Evolutionary conservation across 1,140 invertebrate genomes (phyloP).

Genomic region (Lithobius niger): DNA sequence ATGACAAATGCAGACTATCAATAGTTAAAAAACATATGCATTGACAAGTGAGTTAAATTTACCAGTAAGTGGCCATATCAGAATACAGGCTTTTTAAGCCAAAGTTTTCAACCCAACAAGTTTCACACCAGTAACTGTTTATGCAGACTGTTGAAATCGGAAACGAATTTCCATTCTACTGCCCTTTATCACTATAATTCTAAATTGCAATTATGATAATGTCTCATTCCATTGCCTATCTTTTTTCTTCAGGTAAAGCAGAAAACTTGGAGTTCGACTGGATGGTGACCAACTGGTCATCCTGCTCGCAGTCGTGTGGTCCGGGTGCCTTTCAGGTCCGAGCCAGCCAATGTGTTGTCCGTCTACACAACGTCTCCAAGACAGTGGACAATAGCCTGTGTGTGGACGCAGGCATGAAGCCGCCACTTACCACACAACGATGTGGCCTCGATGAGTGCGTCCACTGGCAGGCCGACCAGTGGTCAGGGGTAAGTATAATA

Average conservation of each 20-base stretch:
- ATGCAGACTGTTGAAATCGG: too few relatives aligned
- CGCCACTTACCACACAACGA: constrained; percentile 47
- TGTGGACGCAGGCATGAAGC: constrained; percentile 48
- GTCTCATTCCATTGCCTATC: too few relatives aligned
- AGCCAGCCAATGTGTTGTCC: constrained; percentile 53
- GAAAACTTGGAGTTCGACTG: constrained; percentile 52
- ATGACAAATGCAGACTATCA: too few relatives aligned
- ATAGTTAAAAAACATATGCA: too few relatives aligned
- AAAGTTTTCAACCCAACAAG: too few relatives aligned
- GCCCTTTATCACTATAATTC: too few relatives aligned
- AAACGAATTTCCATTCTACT: too few relatives aligned
- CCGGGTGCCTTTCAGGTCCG: constrained; percentile 56
- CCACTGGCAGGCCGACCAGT: constrained; percentile 52
- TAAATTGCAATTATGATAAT: too few relatives aligned
- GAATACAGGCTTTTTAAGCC: too few relatives aligned
- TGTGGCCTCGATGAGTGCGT: constrained; percentile 56
- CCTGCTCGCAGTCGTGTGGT: constrained; percentile 74
- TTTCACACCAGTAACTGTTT: too few relatives aligned
- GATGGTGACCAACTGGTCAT: constrained; percentile 66
- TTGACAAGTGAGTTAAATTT: too few relatives aligned
- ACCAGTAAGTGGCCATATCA: too few relatives aligned
- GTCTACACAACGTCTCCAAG: constrained; percentile 39
- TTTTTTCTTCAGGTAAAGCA: constrained; percentile 15
- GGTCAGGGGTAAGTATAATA: constrained; percentile 36
- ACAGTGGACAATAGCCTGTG: constrained; percentile 50